phyloP scores from a whole-genome alignment of 2,888 invertebrate genomes.

The Trachelus troglodyta region DNA sequence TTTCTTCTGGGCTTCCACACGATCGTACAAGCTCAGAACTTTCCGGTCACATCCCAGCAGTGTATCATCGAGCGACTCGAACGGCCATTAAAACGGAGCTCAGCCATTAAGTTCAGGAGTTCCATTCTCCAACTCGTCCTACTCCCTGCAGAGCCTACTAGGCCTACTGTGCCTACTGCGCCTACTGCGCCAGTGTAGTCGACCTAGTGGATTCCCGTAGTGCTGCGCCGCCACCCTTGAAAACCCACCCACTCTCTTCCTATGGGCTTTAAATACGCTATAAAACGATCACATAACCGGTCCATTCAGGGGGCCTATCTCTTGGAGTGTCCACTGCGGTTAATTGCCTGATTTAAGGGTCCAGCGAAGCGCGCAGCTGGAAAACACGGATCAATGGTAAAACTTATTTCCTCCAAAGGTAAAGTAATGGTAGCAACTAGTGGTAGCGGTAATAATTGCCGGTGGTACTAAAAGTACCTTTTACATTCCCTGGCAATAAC shows the following conservation, averaged over 20 bases:
- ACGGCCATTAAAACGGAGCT: constrained; percentile 39
- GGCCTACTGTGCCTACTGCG: not conserved
- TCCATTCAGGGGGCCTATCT: constrained; percentile 18
- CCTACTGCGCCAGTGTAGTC: not conserved
- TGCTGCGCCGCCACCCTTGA: not conserved
- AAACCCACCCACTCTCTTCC: constrained; percentile 5
- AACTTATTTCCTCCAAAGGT: not conserved
- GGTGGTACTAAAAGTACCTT: not conserved
- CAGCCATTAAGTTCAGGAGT: constrained; percentile 31
- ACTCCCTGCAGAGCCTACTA: not conserved
- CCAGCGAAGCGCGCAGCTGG: not conserved
- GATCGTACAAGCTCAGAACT: not conserved
- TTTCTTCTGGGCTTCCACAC: not conserved
- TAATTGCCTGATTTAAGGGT: constrained; percentile 25
- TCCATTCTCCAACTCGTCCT: constrained; percentile 4
- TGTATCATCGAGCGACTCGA: constrained; percentile 25
- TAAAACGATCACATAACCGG: constrained; percentile 25
- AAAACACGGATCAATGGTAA: not conserved
- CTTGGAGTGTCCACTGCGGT: constrained; percentile 23
- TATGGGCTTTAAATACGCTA: constrained; percentile 24
- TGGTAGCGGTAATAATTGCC: not conserved
- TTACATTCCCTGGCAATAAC: not conserved
- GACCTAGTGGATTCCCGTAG: not conserved
- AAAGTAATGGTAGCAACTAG: not conserved
- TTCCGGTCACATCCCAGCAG: constrained; percentile 18